phyloP scores from a whole-genome alignment of 2,113 vertebrate genomes.

The Muntiacus muntjak region DNA sequence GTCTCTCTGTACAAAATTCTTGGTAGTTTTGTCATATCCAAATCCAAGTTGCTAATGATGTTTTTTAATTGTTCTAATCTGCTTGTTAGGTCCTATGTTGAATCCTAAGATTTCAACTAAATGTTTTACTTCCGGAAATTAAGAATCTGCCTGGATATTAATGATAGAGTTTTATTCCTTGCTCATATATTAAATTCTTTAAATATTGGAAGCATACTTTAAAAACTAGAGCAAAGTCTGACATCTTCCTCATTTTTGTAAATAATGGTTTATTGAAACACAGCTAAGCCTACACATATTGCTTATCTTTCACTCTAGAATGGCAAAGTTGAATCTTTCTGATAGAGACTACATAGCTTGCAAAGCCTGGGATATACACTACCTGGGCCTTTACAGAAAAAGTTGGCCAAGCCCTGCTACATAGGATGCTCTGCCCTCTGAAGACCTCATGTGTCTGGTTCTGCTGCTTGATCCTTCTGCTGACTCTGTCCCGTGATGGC shows the following conservation, averaged over 20 bases:
- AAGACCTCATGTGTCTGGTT: background rate
- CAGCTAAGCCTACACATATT: background rate
- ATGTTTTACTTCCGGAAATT: background rate
- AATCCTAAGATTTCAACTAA: background rate
- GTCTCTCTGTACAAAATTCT: background rate
- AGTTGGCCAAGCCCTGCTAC: background rate
- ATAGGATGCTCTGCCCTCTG: background rate
- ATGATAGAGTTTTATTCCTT: background rate
- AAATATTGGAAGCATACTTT: slow-evolving; percentile 1
- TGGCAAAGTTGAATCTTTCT: background rate
- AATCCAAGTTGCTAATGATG: background rate
- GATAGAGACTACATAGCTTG: background rate
- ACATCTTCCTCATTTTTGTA: background rate
- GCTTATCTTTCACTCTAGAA: background rate
- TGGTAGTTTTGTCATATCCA: background rate
- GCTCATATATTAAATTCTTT: background rate
- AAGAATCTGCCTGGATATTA: background rate
- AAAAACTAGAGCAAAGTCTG: background rate
- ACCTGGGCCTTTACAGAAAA: background rate
- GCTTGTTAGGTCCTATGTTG: background rate
- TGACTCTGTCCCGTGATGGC: background rate
- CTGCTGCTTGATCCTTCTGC: background rate
- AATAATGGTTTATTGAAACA: background rate
- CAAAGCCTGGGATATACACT: background rate
- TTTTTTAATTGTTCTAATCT: background rate